Evolutionary conservation across 2,113 vertebrate species (phyloP).

Genomic region (Mobula hypostoma): DNA sequence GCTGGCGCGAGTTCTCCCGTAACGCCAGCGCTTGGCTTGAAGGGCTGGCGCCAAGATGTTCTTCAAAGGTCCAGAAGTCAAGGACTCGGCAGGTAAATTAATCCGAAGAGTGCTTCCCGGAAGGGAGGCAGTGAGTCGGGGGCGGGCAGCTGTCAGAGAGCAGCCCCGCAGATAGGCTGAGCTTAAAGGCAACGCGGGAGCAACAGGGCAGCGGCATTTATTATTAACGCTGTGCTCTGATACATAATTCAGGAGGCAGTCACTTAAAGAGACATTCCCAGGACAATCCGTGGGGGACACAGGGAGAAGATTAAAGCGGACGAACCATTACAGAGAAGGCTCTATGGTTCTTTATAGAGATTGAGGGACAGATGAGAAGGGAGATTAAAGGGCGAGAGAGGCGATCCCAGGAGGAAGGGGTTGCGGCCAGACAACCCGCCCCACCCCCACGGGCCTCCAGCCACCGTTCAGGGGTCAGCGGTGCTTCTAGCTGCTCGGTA

Average conservation of each 20-base stretch:
- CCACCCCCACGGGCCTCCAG: too few species aligned
- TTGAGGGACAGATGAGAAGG: not conserved
- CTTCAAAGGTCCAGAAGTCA: constrained; percentile 64
- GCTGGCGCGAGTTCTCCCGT: constrained; percentile 39
- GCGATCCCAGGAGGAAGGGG: not conserved
- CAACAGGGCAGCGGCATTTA: not conserved
- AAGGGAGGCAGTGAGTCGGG: not conserved
- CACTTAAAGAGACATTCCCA: not conserved
- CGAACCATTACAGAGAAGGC: not conserved
- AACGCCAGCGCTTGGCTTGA: constrained; percentile 61
- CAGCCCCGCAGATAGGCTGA: not conserved
- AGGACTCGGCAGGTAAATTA: constrained; percentile 53
- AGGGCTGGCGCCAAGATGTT: constrained; percentile 64
- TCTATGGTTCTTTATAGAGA: not conserved
- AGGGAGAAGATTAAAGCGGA: constrained; percentile 2
- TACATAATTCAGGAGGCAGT: constrained; percentile 18
- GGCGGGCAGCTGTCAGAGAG: not conserved
- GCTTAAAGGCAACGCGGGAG: not conserved
- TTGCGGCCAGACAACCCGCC: not conserved
- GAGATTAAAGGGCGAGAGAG: not conserved
- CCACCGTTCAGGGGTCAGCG: not conserved
- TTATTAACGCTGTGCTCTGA: not conserved
- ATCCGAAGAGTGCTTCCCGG: constrained; percentile 30
- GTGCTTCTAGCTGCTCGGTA: not conserved
- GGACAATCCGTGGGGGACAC: not conserved